Evolutionary conservation across 2,888 invertebrate species (phyloP).

Genomic region (Agrochola litura): DNA sequence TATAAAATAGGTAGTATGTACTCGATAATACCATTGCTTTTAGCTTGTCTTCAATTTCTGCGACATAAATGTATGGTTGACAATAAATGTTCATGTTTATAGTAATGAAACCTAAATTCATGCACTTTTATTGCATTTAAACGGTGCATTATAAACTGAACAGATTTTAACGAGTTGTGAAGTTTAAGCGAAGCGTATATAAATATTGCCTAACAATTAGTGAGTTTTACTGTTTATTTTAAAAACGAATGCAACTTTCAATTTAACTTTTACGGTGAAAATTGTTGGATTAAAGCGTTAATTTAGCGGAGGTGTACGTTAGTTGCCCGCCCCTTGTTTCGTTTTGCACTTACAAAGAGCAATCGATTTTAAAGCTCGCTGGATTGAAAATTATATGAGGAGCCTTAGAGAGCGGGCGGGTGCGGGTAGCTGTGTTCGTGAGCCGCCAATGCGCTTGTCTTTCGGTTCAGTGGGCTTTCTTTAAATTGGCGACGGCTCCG

Average conservation of each 20-base stretch:
- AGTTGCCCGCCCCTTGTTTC: slow-evolving; percentile 80
- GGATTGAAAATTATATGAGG: slow-evolving; percentile 90
- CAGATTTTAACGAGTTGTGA: slow-evolving; percentile 56
- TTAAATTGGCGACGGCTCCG: slow-evolving; percentile 90
- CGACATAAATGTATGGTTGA: slow-evolving; percentile 24
- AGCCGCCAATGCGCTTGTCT: slow-evolving; percentile 91
- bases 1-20: slow-evolving; percentile 11
- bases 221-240: slow-evolving; percentile 67
- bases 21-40: slow-evolving; percentile 8
- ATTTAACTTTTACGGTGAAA: slow-evolving; percentile 71
- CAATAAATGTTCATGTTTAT: slow-evolving; percentile 39
- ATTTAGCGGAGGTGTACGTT: slow-evolving; percentile 78
- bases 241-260: slow-evolving; percentile 67
- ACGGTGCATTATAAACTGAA: slow-evolving; percentile 45
- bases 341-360: slow-evolving; percentile 89
- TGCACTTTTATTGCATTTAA: slow-evolving; percentile 47
- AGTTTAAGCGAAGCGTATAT: slow-evolving; percentile 56
- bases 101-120: slow-evolving; percentile 33
- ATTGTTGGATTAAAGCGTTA: slow-evolving; percentile 79
- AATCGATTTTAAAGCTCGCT: slow-evolving; percentile 90
- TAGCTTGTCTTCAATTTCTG: slow-evolving; percentile 18
- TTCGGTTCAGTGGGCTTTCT: slow-evolving; percentile 91
- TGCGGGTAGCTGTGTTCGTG: slow-evolving; percentile 83
- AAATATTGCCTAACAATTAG: slow-evolving; percentile 60
- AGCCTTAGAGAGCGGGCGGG: slow-evolving; percentile 84